Conservation (phyloP, 2,888 invertebrate genomes). For the Dryadula phaetusa region DNA sequence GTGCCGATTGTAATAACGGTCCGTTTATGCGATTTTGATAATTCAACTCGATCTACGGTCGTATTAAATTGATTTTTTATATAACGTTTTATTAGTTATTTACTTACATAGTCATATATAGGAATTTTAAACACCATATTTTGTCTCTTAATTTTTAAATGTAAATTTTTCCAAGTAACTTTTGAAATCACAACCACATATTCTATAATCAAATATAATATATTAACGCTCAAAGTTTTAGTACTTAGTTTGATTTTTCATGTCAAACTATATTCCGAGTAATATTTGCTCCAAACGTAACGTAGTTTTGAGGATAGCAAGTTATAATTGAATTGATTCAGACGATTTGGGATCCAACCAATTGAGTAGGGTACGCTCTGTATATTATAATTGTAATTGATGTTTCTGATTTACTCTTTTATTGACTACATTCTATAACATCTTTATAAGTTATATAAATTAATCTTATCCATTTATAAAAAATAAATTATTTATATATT, state of each 20-base stretch:
- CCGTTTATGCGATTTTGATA: constrained; percentile 28
- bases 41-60: background rate
- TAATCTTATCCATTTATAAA: too few species aligned
- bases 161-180: too few species aligned
- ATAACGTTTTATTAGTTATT: background rate
- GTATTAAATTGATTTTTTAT: background rate
- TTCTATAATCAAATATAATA: too few species aligned
- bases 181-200: too few species aligned
- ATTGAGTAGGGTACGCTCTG: background rate
- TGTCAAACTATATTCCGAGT: background rate
- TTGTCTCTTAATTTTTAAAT: too few species aligned
- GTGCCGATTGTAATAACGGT: constrained; percentile 39
- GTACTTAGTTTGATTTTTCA: background rate
- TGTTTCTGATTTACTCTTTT: constrained; percentile 6
- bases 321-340: constrained; percentile 14
- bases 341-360: constrained; percentile 4
- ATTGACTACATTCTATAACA: background rate
- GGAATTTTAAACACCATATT: too few species aligned
- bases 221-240: too few species aligned
- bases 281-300: background rate
- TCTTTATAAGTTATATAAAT: background rate
- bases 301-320: background rate
- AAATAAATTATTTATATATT: too few species aligned
- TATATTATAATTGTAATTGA: constrained; percentile 3
- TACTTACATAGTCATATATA: too few species aligned